Percentiles rank a stretch among this genome's conserved stretches.
Evolutionary conservation across 2,797 vertebrate species (phyloP).

Genomic region (Echeneis naucrates): DNA sequence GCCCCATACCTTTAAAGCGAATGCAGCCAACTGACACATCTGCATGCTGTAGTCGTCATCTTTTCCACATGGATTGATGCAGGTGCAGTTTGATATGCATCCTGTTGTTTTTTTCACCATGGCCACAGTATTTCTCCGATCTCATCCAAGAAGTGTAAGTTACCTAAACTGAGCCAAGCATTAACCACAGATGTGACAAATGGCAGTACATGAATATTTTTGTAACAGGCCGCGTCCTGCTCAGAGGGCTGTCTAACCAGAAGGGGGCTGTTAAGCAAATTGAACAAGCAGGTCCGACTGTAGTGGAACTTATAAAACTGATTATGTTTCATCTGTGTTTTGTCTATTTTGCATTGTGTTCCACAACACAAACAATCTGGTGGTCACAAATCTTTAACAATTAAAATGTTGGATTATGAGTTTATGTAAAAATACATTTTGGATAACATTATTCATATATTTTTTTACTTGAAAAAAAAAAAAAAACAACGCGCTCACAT

Average conservation of each 20-base stretch:
- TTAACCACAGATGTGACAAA: not conserved
- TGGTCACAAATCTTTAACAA: not conserved
- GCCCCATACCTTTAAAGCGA: constrained; percentile 40
- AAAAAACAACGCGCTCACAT: too few species aligned
- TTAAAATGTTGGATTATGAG: too few species aligned
- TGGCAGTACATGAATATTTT: not conserved
- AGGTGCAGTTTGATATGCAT: constrained; percentile 11
- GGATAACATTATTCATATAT: not conserved
- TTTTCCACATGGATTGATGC: constrained; percentile 21
- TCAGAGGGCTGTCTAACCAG: not conserved
- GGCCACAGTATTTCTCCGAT: too few species aligned
- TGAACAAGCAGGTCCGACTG: not conserved
- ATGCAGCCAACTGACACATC: constrained; percentile 36
- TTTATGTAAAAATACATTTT: too few species aligned
- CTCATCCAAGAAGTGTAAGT: not conserved
- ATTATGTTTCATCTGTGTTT: not conserved
- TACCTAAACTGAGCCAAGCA: not conserved
- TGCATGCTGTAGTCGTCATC: constrained; percentile 39
- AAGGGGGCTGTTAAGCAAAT: not conserved
- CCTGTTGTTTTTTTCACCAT: not conserved
- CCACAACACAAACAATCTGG: too few species aligned
- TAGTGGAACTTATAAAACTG: not conserved
- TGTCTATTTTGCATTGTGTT: not conserved
- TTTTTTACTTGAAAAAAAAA: too few species aligned
- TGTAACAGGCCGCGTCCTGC: not conserved